phyloP scores from a whole-genome alignment of 2,113 vertebrate species.

The Rhinolophus ferrumequinum region DNA sequence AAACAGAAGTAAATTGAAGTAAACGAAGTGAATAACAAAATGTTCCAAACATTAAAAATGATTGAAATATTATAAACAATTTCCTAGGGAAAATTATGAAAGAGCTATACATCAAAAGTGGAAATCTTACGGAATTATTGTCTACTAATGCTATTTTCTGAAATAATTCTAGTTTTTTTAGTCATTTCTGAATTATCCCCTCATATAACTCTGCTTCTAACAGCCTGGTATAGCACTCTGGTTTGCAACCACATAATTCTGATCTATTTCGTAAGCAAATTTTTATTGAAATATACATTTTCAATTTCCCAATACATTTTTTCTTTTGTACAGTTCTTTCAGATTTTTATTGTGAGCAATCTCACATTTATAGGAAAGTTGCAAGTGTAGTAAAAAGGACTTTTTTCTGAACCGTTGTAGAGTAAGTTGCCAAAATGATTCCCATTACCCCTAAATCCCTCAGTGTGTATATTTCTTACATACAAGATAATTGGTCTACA shows the following conservation, averaged over 20 bases:
- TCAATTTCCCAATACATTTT: not conserved
- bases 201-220: not conserved
- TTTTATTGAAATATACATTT: not conserved
- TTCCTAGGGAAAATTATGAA: not conserved
- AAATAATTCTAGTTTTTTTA: constrained; percentile 29
- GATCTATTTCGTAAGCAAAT: not conserved
- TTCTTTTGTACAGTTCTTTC: not conserved
- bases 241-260: constrained; percentile 8
- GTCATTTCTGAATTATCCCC: not conserved
- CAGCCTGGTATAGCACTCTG: not conserved
- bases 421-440: not conserved
- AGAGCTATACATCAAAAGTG: not conserved
- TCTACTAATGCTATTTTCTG: not conserved
- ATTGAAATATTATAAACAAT: constrained; percentile 8
- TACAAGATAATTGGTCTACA: not conserved
- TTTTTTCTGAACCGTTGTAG: not conserved
- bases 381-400: not conserved
- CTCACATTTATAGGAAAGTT: not conserved
- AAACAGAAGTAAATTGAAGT: not conserved
- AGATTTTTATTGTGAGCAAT: not conserved
- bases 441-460: not conserved
- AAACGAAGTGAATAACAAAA: not conserved
- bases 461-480: not conserved
- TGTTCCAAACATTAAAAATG: not conserved
- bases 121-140: not conserved